Conservation (phyloP, 2,797 vertebrate species). For the Salarias fasciatus region DNA sequence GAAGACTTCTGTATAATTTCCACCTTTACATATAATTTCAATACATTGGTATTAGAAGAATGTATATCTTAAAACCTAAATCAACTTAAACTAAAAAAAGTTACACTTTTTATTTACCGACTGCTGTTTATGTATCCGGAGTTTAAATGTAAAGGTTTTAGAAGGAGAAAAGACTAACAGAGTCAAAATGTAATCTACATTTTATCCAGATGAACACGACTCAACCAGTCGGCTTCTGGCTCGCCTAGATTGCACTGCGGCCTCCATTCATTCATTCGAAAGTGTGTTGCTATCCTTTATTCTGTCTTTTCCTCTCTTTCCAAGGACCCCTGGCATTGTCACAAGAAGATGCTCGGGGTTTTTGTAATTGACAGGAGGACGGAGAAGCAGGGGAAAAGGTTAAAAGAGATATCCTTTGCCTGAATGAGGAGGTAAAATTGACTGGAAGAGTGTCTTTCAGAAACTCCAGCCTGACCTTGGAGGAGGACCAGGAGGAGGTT, state of each 20-base stretch:
- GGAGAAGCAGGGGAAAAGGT: constrained; percentile 66
- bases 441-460: constrained; percentile 76
- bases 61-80: constrained; percentile 41
- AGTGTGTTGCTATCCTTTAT: constrained; percentile 49
- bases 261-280: constrained; percentile 49
- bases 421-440: constrained; percentile 77
- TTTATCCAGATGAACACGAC: constrained; percentile 36
- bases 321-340: constrained; percentile 65
- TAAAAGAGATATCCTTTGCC: constrained; percentile 79
- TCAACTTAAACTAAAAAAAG: constrained; percentile 29
- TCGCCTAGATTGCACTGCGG: constrained; percentile 35
- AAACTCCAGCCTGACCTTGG: constrained; percentile 77
- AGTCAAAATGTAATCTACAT: constrained; percentile 34
- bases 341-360: constrained; percentile 60
- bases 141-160: constrained; percentile 37
- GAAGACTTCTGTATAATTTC: constrained; percentile 77
- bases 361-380: constrained; percentile 64
- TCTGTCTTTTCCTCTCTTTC: constrained; percentile 55
- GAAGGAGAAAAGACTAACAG: constrained; percentile 24
- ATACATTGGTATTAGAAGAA: constrained; percentile 59
- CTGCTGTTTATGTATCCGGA: constrained; percentile 10
- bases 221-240: constrained; percentile 51
- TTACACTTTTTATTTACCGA: constrained; percentile 14
- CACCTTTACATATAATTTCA: constrained; percentile 66
- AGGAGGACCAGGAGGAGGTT: constrained; percentile 70